These are phyloP conservation scores for Nothoprocta pentlandii DNA, from an alignment of 2,113 vertebrate genomes.

Conservation along the genomic window DNA sequence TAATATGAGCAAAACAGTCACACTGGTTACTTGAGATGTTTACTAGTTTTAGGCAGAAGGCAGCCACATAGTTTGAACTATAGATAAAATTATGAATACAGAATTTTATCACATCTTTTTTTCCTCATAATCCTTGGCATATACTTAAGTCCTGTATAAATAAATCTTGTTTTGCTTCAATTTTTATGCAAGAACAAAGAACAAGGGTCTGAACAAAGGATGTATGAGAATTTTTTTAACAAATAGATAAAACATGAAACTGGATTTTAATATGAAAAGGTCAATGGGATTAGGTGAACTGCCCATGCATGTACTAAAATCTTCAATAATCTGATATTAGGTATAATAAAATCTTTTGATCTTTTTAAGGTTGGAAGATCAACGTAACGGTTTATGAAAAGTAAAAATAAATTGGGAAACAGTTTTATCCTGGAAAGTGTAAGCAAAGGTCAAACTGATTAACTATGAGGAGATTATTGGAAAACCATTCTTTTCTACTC, in stretches of 20 bases:
- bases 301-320: conserved; percentile 5
- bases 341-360: conserved; percentile 51
- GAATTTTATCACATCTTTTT: neutral
- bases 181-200: neutral
- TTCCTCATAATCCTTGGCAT: neutral
- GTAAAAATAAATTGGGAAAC: conserved; percentile 36
- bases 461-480: neutral
- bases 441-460: conserved; percentile 7
- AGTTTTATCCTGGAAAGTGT: conserved; percentile 9
- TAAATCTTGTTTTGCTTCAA: neutral
- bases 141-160: neutral
- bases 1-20: neutral
- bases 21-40: neutral
- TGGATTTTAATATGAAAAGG: conserved; percentile 64
- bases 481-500: neutral
- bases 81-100: neutral
- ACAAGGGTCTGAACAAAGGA: neutral
- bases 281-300: conserved; percentile 66
- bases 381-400: conserved; percentile 44
- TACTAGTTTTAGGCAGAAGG: neutral
- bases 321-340: conserved; percentile 64
- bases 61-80: rapidly evolving
- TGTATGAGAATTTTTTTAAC: neutral
- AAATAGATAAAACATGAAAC: conserved; percentile 38
- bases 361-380: conserved; percentile 62